Percentiles rank a stretch among this genome's conserved stretches.
phyloP scores from a whole-genome alignment of 2,888 invertebrate genomes.

The Sinohyriopsis cumingii region DNA sequence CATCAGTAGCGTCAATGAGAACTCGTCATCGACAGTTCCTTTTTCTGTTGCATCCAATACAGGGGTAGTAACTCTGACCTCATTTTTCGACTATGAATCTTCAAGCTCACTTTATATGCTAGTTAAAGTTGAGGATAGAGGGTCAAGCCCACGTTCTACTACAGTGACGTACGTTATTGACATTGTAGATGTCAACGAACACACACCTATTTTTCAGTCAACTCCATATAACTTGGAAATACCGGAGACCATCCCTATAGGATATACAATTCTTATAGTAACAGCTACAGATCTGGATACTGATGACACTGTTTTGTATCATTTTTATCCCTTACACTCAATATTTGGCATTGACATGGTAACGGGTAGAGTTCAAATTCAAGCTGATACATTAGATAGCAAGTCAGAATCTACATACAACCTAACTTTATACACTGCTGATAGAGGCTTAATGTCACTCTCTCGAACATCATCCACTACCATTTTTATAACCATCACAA shows the following conservation, averaged over 20 bases:
- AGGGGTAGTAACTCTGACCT: constrained; percentile 35
- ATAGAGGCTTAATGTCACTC: constrained; percentile 26
- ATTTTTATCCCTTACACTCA: constrained; percentile 16
- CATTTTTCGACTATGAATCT: constrained; percentile 25
- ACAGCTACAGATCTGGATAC: constrained; percentile 47
- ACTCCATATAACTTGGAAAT: constrained; percentile 29
- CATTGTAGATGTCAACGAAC: constrained; percentile 48
- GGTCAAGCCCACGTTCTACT: constrained; percentile 15
- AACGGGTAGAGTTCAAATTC: constrained; percentile 41
- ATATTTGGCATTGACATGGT: constrained; percentile 40
- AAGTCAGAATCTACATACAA: constrained; percentile 40
- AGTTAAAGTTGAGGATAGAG: constrained; percentile 21
- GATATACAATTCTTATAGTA: constrained; percentile 35
- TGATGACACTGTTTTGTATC: constrained; percentile 22
- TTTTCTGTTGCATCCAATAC: constrained; percentile 34
- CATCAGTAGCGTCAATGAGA: constrained; percentile 34
- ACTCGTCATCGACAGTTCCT: constrained; percentile 27
- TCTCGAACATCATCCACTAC: constrained; percentile 27
- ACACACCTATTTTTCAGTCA: constrained; percentile 36
- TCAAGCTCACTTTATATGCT: constrained; percentile 17
- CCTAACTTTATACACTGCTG: constrained; percentile 32
- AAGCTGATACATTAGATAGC: constrained; percentile 39
- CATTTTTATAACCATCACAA: constrained; percentile 37
- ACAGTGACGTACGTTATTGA: constrained; percentile 26
- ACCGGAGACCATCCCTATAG: constrained; percentile 34